These are phyloP conservation scores for Orchestes rusci DNA, from an alignment of 2,888 invertebrate species.

Conservation along the genomic window DNA sequence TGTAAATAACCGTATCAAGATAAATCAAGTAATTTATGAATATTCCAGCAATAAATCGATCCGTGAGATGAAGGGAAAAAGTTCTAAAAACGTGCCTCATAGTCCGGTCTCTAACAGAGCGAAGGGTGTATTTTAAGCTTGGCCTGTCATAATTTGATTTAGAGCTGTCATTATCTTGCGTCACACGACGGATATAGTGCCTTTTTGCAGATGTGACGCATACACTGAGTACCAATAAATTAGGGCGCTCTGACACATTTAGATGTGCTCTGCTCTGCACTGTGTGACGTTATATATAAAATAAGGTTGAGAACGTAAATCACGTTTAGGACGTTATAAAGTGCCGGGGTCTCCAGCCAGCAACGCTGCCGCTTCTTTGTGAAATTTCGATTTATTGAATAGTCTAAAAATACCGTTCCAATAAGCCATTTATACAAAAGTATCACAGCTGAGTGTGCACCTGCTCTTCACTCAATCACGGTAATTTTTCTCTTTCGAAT, in stretches of 20 bases:
- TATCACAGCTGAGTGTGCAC: slow-evolving; percentile 25
- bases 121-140: slow-evolving; percentile 26
- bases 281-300: slow-evolving; percentile 55
- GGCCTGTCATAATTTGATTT: slow-evolving; percentile 28
- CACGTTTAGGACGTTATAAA: slow-evolving; percentile 44
- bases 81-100: slow-evolving; percentile 22
- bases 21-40: slow-evolving; percentile 21
- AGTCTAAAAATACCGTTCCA: too few species aligned
- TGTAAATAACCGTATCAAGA: slow-evolving; percentile 9
- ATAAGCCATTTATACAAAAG: slow-evolving; percentile 11
- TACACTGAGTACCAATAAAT: slow-evolving; percentile 28
- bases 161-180: slow-evolving; percentile 28
- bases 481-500: slow-evolving; percentile 25
- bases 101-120: slow-evolving; percentile 22
- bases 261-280: slow-evolving; percentile 35
- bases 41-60: slow-evolving; percentile 21
- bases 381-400: too few species aligned
- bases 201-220: slow-evolving; percentile 28
- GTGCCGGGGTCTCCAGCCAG: slow-evolving; percentile 27
- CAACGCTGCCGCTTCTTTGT: too few species aligned
- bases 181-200: slow-evolving; percentile 27
- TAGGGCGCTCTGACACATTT: slow-evolving; percentile 35
- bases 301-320: slow-evolving; percentile 54
- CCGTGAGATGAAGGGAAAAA: slow-evolving; percentile 20
- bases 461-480: slow-evolving; percentile 24